Base-by-base conservation (phyloP, 1,140 invertebrate genomes). In the Pissodes strobi region DNA sequence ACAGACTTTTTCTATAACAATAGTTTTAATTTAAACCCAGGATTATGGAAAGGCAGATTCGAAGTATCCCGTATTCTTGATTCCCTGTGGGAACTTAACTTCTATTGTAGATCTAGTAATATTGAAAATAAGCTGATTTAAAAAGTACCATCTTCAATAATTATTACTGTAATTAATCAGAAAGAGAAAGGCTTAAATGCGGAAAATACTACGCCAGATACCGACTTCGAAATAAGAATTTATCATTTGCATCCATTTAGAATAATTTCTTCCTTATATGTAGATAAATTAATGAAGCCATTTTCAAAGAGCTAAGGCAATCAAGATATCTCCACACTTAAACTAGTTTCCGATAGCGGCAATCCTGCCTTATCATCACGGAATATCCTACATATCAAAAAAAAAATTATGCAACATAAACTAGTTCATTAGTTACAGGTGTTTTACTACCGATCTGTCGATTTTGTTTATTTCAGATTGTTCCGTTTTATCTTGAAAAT, bases 321-420 rank as follows among this genome's bases (percentile, higher is more conserved):
- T 27, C 25, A 27, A 41, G 38, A 13, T 41, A 41, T 41, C 38
- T 41, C n/a, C n/a, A 41, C 4, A n/a, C 38, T 41, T 41, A 41
- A 41, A 41, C 38, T 41, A n/a, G 38, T 13, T 41, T 13, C n/a
- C n/a, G 38, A 17, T 41, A n/a, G 38, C 38, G 38, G 38, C 38
- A 17, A 13, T 3, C 38, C 12, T 41, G 38, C n/a, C 38, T 41
- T 41, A 41, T 41, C 38, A 41, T 4, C n/a, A 41, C n/a, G 38
- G 38, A 13, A 17, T 17, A 41, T 41, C 38, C 38, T 41, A 41
- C 4, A 41, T n/a, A 4, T 41, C 4, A 5, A 4, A 41, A 13
- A 17, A 41, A 41, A 41, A 6, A 41, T 34, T n/a, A 41, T 41
- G 38, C 12, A n/a, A 34, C 6, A 34, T 6, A n/a, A n/a, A 34